Evolutionary conservation across 2,113 vertebrate species (phyloP).

Genomic region (Cariama cristata): DNA sequence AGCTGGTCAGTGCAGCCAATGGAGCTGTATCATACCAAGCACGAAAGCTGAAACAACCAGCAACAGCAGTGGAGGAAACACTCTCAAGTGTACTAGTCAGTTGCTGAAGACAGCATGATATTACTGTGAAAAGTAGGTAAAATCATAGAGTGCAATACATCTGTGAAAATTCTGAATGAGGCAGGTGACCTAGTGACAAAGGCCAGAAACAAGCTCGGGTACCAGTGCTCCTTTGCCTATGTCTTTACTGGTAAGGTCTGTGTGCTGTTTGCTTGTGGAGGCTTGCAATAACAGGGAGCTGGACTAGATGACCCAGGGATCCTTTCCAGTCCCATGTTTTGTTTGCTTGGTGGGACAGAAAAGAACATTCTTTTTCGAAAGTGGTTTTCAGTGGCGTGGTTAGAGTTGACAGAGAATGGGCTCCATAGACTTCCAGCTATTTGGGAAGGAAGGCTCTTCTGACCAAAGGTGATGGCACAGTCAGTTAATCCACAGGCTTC

Average conservation of each 20-base stretch:
- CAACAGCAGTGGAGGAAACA: not conserved
- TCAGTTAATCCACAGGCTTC: not conserved
- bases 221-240: not conserved
- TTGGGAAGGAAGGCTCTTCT: not conserved
- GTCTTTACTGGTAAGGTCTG: not conserved
- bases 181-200: not conserved
- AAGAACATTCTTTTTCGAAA: not conserved
- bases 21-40: rapidly evolving
- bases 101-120: not conserved
- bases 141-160: not conserved
- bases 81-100: not conserved
- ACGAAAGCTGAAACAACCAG: not conserved
- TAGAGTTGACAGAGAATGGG: not conserved
- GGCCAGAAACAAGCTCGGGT: not conserved
- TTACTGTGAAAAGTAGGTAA: not conserved
- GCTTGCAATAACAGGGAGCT: not conserved
- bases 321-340: not conserved
- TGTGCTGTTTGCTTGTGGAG: not conserved
- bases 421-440: not conserved
- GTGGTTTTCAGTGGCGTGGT: not conserved
- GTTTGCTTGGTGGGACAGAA: not conserved
- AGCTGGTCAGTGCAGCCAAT: not conserved
- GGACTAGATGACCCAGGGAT: not conserved
- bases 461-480: rapidly evolving
- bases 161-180: not conserved